Base-by-base conservation (phyloP, 2,113 vertebrate species). In the Apistogramma diplotaenia region DNA sequence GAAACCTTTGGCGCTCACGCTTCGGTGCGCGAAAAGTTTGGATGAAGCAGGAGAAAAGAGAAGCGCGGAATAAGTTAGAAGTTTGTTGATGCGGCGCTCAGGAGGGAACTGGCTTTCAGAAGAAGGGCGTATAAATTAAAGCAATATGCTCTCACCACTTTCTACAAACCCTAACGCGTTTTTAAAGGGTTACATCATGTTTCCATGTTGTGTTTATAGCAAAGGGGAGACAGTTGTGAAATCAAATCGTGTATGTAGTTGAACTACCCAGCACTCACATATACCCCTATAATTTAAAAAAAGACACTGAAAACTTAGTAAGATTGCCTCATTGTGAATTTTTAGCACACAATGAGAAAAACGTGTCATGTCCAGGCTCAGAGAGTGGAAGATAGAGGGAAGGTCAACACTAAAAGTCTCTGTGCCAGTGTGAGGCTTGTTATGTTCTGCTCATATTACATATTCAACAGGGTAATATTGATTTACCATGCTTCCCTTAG, bases 381-480 rank as follows among this genome's bases (percentile, higher is more conserved):
- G 51, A 18, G 40, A 74, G 33, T 74, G 5, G 53, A 53, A 55
- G 15, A 59, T 46, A 18, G 6, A 51, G 23, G 56, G 18, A 8
- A 37, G 74, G 49, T 75, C 46, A 43, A 37, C 57, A 72, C 70
- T 75, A 60, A 40, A 76, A 74, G 29, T 55, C 31, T 57, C 13
- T 18, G 4, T 27, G 13, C 25, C 27, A 15, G 10, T 2, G 1
- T 53, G 18, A 29, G 35, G 43, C 4, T 21, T 55, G 23, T 62
- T 13, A 6, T 72, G 35, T 53, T 67, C 13, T 29, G 46, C 86
- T 89, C 76, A 0, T 7, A 7, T 89, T 78, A 67, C 85, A 86
- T 35, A 35, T 79, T 56, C 18, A 65, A 11, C 43, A 51, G 56
- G n/a, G 15, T 43, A 19, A 67, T 78, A 85, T 84, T 75, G 81